phyloP scores from a whole-genome alignment of 2,888 invertebrate species.

The Ennomos erosarius region DNA sequence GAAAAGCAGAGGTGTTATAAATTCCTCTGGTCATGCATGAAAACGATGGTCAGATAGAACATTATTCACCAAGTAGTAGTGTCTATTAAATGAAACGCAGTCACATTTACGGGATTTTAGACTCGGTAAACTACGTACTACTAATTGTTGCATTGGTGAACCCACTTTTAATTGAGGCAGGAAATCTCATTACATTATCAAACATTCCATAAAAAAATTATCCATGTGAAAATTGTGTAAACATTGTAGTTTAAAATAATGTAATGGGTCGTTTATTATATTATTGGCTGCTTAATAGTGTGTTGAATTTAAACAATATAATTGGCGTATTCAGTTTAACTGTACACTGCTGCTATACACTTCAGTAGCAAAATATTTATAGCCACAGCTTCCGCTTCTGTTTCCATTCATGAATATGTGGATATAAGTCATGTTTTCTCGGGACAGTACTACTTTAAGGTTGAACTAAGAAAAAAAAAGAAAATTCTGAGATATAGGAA shows the following conservation, averaged over 20 bases:
- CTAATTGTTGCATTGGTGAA: too few relatives aligned
- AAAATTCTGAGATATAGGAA: too few relatives aligned
- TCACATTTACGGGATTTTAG: too few relatives aligned
- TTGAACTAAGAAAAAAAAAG: too few relatives aligned
- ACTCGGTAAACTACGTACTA: too few relatives aligned
- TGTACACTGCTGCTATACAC: conserved; percentile 5
- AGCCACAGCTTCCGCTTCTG: conserved; percentile 28
- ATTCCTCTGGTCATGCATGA: conserved; percentile 15
- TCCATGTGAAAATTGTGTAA: too few relatives aligned
- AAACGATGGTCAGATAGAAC: neutral
- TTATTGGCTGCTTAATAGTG: neutral
- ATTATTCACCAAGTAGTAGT: too few relatives aligned
- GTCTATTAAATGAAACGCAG: too few relatives aligned
- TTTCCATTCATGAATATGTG: conserved; percentile 14
- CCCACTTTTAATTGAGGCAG: too few relatives aligned
- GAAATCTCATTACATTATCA: too few relatives aligned
- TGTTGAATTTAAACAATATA: neutral
- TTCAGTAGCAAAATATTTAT: conserved; percentile 34
- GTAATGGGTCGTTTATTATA: neutral
- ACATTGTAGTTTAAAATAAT: too few relatives aligned
- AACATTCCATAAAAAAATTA: too few relatives aligned
- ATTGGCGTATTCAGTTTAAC: neutral
- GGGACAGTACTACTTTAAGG: conserved; percentile 3
- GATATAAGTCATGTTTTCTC: neutral
- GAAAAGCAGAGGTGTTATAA: conserved; percentile 2